A percentile compares a stretch with the other conserved stretches of the same genome.
phyloP scores from a whole-genome alignment of 2,888 invertebrate genomes.

The Drosophila mulleri region DNA sequence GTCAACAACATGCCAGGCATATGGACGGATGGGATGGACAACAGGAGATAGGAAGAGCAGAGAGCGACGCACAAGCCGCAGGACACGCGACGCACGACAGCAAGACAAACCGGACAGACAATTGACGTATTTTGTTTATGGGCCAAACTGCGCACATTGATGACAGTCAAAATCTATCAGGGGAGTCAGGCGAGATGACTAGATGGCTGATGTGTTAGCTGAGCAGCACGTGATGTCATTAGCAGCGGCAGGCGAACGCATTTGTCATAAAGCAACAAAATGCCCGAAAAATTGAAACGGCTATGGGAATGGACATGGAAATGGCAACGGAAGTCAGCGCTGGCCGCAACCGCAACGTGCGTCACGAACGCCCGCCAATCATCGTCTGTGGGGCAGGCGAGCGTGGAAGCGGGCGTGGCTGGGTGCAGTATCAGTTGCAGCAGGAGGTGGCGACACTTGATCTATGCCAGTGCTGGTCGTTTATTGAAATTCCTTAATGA shows the following conservation, averaged over 20 bases:
- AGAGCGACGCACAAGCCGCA: slow-evolving; percentile 28
- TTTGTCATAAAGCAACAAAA: slow-evolving; percentile 69
- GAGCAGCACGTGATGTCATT: slow-evolving; percentile 77
- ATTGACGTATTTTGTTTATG: slow-evolving; percentile 76
- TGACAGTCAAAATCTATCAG: slow-evolving; percentile 65
- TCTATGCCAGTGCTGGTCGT: slow-evolving; percentile 62
- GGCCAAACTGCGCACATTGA: slow-evolving; percentile 66
- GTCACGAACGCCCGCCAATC: slow-evolving; percentile 69
- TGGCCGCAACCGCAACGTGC: slow-evolving; percentile 66
- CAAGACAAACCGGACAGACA: slow-evolving; percentile 32
- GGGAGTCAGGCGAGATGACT: not conserved
- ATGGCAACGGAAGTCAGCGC: slow-evolving; percentile 35
- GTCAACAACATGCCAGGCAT: slow-evolving; percentile 65
- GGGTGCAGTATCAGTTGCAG: slow-evolving; percentile 45
- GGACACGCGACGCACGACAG: slow-evolving; percentile 25
- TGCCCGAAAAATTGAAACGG: slow-evolving; percentile 28
- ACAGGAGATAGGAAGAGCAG: not conserved
- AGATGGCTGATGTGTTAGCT: slow-evolving; percentile 22
- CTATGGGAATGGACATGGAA: slow-evolving; percentile 23
- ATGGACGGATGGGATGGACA: slow-evolving; percentile 7
- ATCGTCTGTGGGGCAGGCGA: slow-evolving; percentile 44
- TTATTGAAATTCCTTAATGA: slow-evolving; percentile 78
- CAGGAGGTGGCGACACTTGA: slow-evolving; percentile 40
- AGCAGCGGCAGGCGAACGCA: slow-evolving; percentile 63
- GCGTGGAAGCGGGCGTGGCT: not conserved